Conservation (phyloP, 2,888 invertebrate genomes). For the Poecilus cupreus region DNA sequence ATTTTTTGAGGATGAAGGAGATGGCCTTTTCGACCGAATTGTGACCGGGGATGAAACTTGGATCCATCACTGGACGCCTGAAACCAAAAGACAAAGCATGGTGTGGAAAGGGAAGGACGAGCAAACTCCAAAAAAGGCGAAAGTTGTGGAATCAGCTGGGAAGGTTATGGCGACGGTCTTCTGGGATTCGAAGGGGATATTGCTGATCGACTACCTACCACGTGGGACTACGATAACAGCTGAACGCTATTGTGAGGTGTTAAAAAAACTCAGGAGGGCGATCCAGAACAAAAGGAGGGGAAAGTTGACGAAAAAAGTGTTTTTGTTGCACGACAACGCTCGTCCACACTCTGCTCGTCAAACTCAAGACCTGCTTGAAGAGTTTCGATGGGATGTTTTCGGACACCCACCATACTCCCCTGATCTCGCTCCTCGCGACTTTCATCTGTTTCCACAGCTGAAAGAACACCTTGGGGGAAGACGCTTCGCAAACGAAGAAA, state of each 20-base stretch:
- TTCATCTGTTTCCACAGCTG: too few relatives aligned
- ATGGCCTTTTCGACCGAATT: neutral
- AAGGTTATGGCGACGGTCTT: neutral
- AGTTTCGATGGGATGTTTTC: too few relatives aligned
- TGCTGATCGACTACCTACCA: neutral
- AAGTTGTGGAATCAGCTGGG: neutral
- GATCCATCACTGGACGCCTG: neutral
- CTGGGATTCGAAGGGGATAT: neutral
- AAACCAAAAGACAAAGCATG: too few relatives aligned
- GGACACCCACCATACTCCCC: too few relatives aligned
- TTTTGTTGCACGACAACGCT: too few relatives aligned
- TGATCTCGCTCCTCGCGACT: too few relatives aligned
- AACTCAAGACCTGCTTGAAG: too few relatives aligned
- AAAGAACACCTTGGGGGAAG: too few relatives aligned
- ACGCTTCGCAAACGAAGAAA: too few relatives aligned
- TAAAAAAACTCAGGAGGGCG: neutral
- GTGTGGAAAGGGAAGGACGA: too few relatives aligned
- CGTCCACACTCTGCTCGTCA: too few relatives aligned
- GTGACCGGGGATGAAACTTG: neutral
- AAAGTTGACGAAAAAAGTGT: neutral
- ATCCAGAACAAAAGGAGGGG: neutral
- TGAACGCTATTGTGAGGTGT: neutral
- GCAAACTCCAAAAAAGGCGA: neutral
- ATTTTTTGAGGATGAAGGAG: neutral
- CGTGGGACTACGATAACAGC: neutral